A percentile compares a stretch with the other conserved stretches of the same genome.
These are phyloP conservation scores for Copsychus sechellarum DNA, from an alignment of 2,113 vertebrate genomes.

Conservation along the genomic window DNA sequence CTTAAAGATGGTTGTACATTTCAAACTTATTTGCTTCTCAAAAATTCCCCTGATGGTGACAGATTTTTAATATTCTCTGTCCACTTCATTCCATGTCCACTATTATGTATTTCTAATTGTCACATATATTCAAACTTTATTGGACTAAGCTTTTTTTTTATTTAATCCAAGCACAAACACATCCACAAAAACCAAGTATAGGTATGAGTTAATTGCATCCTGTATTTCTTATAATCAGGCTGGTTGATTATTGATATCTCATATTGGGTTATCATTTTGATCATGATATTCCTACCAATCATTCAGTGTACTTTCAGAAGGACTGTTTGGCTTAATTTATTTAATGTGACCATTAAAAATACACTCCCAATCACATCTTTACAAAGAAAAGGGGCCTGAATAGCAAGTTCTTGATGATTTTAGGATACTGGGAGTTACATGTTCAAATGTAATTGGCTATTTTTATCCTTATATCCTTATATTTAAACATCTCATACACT, in stretches of 20 bases:
- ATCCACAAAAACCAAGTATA: neutral
- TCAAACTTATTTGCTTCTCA: neutral
- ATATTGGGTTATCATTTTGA: neutral
- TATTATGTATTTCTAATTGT: neutral
- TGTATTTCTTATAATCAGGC: neutral
- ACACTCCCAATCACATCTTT: neutral
- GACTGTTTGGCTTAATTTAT: neutral
- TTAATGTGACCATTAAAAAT: neutral
- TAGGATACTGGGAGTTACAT: neutral
- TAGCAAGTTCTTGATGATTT: neutral
- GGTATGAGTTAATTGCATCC: neutral
- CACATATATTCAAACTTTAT: neutral
- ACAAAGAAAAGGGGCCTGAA: neutral
- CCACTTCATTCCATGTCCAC: neutral
- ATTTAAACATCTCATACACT: neutral
- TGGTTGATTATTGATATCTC: neutral
- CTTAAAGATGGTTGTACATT: neutral
- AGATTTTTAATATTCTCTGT: neutral
- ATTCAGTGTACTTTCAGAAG: neutral
- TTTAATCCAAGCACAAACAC: neutral
- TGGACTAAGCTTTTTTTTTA: neutral
- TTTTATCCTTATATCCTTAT: neutral
- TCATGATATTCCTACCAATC: neutral
- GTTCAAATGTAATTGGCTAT: neutral
- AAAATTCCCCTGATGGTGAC: neutral